Conservation (phyloP, 2,888 invertebrate species). For the Agonopterix arenella region DNA sequence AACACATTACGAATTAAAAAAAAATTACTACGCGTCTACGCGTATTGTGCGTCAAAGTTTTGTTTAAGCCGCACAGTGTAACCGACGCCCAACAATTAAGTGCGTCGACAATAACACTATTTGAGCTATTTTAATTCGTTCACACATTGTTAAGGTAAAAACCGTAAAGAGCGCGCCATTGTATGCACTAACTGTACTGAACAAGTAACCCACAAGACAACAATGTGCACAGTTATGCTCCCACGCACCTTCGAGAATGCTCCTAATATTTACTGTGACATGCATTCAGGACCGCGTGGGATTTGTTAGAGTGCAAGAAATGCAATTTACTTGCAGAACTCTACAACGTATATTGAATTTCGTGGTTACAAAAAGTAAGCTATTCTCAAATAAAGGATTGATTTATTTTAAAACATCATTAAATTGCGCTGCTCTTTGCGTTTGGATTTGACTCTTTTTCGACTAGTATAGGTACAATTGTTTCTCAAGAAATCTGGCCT, state of each 20-base stretch:
- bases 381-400: no score
- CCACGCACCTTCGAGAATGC: slow-evolving; percentile 22
- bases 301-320: slow-evolving; percentile 9
- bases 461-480: no score
- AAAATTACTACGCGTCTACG: no score
- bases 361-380: no score
- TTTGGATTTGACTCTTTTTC: no score
- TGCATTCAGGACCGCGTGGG: slow-evolving; percentile 7
- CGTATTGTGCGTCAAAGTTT: no score
- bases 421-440: no score
- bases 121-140: slow-evolving; percentile 6
- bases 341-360: no score
- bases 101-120: not conserved
- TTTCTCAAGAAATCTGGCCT: no score
- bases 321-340: not conserved
- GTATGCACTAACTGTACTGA: slow-evolving; percentile 22
- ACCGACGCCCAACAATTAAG: not conserved
- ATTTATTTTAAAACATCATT: no score
- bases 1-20: no score
- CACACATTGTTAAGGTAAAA: slow-evolving; percentile 23
- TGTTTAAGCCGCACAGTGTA: no score
- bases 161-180: not conserved
- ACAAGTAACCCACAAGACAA: slow-evolving; percentile 37
- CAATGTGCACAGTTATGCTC: slow-evolving; percentile 39
- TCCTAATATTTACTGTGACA: slow-evolving; percentile 24